Conservation (phyloP, 2,113 vertebrate genomes). For the Carassius gibelio region DNA sequence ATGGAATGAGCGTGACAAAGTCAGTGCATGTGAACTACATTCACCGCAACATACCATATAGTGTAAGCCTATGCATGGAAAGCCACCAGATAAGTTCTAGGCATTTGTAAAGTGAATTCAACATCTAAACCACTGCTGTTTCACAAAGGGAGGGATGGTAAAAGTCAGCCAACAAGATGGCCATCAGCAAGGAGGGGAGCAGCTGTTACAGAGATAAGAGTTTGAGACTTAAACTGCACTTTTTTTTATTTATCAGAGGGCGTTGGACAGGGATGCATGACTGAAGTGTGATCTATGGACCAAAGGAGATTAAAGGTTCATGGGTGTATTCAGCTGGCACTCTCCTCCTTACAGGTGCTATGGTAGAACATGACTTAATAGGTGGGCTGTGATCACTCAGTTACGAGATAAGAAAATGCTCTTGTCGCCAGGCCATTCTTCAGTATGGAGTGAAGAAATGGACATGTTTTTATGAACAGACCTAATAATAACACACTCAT, state of each 20-base stretch:
- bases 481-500: background rate
- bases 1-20: background rate
- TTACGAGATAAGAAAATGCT: conserved; percentile 46
- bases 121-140: background rate
- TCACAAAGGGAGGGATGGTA: conserved; percentile 5
- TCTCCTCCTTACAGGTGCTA: conserved; percentile 28
- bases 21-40: background rate
- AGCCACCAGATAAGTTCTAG: background rate
- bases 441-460: conserved; percentile 3
- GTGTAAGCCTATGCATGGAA: background rate
- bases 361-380: conserved; percentile 14
- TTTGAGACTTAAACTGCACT: conserved; percentile 18
- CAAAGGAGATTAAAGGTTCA: conserved; percentile 37
- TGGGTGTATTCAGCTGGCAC: conserved; percentile 37
- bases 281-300: conserved; percentile 39
- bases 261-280: conserved; percentile 25
- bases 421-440: background rate
- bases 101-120: background rate
- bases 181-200: conserved; percentile 1
- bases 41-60: background rate
- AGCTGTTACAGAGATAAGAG: conserved; percentile 33
- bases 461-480: background rate
- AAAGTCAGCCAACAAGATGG: conserved; percentile 15
- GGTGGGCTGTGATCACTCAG: conserved; percentile 23
- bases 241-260: conserved; percentile 44